Evolutionary conservation across 37 sponge, comb jelly and placozoan genomes (phyloP).

Genomic region (Hexactinellida sp.): DNA sequence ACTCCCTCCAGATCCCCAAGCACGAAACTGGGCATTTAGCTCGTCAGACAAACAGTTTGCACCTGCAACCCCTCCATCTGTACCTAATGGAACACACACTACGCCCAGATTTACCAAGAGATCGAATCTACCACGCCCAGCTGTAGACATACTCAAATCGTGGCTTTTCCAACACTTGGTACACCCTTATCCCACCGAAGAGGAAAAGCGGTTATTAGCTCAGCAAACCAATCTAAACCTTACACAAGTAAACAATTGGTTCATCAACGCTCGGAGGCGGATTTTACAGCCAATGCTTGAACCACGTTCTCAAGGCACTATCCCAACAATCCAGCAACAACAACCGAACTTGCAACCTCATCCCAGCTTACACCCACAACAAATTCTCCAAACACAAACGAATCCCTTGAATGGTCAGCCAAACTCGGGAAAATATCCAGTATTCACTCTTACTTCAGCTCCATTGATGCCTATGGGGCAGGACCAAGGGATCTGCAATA

Average conservation of each 20-base stretch:
- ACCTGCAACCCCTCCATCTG: neutral
- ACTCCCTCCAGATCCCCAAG: neutral
- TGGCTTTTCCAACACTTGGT: conserved; percentile 26
- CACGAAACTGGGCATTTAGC: neutral
- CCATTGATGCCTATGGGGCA: neutral
- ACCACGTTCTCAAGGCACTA: neutral
- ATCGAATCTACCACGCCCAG: conserved; percentile 20
- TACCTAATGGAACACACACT: neutral
- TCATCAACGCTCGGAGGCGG: conserved; percentile 38
- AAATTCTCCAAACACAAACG: neutral
- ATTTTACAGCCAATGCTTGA: conserved; percentile 23
- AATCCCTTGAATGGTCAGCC: neutral
- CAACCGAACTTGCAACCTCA: neutral
- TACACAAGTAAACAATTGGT: conserved; percentile 47
- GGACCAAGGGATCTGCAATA: neutral
- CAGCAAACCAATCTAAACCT: conserved; percentile 28
- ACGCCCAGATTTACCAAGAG: conserved; percentile 4
- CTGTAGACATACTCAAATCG: conserved; percentile 16
- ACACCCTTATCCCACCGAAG: conserved; percentile 36
- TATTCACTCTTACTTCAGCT: neutral
- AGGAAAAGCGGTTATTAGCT: conserved; percentile 32
- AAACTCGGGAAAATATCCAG: neutral
- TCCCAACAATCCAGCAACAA: neutral
- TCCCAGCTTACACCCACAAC: neutral
- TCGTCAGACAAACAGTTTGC: neutral